Evolutionary conservation across 2,888 invertebrate species (phyloP).

Genomic region (Agrilus biguttatus): DNA sequence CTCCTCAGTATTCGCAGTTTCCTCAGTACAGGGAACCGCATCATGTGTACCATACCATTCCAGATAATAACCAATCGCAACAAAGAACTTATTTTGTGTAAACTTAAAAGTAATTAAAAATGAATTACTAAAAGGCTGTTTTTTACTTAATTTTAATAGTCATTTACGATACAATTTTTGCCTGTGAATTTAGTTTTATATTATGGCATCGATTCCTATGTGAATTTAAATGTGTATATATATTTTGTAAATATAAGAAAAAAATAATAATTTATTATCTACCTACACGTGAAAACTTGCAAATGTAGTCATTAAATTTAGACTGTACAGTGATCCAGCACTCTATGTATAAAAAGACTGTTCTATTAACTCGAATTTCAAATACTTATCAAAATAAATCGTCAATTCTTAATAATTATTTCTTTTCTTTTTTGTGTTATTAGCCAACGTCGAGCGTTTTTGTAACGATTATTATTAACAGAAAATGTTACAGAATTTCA

Average conservation of each 20-base stretch:
- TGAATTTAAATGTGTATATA: background rate
- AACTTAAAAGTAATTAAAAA: constrained; percentile 9
- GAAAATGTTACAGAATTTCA: too few relatives aligned
- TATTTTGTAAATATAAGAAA: background rate
- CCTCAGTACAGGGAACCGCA: constrained; percentile 21
- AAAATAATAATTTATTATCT: background rate
- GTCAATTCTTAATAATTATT: too few relatives aligned
- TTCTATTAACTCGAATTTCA: background rate
- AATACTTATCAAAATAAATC: background rate
- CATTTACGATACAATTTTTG: background rate
- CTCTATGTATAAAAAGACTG: background rate
- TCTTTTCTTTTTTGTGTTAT: too few relatives aligned
- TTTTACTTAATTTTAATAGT: constrained; percentile 10
- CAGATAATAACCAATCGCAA: constrained; percentile 26
- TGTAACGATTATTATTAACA: too few relatives aligned
- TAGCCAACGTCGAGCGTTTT: too few relatives aligned
- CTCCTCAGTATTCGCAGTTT: constrained; percentile 28
- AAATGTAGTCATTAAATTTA: background rate
- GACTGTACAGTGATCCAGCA: background rate
- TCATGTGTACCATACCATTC: constrained; percentile 32
- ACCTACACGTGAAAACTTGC: background rate
- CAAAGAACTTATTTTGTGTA: constrained; percentile 32
- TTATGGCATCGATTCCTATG: background rate
- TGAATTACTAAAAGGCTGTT: constrained; percentile 11
- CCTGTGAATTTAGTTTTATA: constrained; percentile 2